Base-by-base conservation (phyloP, 2,888 invertebrate species). In the Pasiphila rectangulata region DNA sequence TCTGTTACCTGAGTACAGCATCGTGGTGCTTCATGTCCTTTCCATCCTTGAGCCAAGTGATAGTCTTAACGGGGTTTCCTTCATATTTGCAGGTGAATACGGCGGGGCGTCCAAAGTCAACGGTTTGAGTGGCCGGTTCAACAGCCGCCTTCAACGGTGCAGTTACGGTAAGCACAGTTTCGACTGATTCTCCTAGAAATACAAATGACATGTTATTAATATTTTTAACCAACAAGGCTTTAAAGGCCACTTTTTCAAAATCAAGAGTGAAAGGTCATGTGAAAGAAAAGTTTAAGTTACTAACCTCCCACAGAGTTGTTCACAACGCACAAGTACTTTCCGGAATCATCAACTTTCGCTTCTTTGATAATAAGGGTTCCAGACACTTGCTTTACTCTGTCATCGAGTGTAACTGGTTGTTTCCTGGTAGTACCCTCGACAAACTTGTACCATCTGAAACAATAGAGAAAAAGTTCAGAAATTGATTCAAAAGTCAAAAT, bases 361-460 rank as follows among this genome's bases (percentile, higher is more conserved):
- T 96, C 95, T 57, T 95, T 93, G 61, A 98, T 97, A 61, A 98
- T 96, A 63, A 98, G 89, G 52, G 98, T 98, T 46, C 98, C 98
- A 51, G 97, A 97, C 9, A 96, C 95, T 89, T 97, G 97, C 67
- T 96, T 95, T 12, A 97, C 94, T 64, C 97, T 92, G 54, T 97
- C 97, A 75, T 96, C 95, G 57, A 97, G 85, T 23, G 93, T 91
- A n/a, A 97, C 96, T n/a, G 95, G 94, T 76, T 95, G 95, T 74
- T 96, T 95, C 42, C 95, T 91, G 2, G 93, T 92, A 0, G 95
- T 94, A 40, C 96, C 96, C 64, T 96, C 96, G 67, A 96, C 93
- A 83, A 96, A 96, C 79, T 97, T 97, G 85, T 95, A 97, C 97
- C 96, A 97, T 90, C 97, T 97, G 93, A 7, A 94, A 94, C 90